phyloP scores from a whole-genome alignment of 1,140 invertebrate genomes.

The Contarinia nasturtii region DNA sequence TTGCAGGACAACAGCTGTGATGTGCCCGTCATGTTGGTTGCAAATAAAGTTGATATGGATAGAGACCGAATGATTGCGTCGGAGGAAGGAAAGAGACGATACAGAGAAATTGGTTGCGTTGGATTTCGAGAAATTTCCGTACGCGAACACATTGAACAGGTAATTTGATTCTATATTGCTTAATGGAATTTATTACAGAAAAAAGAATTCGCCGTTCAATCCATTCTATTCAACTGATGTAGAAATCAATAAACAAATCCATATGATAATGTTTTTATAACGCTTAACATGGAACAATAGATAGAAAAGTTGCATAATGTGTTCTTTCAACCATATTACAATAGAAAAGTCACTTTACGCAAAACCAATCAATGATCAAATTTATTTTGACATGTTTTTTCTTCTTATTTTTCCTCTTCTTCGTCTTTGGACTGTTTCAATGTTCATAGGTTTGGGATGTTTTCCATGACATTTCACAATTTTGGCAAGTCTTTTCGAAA shows the following conservation, averaged over 20 bases:
- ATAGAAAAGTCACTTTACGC: neutral
- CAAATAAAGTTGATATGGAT: conserved; percentile 58
- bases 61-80: conserved; percentile 55
- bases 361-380: too few relatives aligned
- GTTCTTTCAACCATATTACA: neutral
- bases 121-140: conserved; percentile 71
- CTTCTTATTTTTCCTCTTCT: neutral
- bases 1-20: conserved; percentile 32
- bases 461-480: conserved; percentile 42
- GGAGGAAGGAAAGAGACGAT: conserved; percentile 48
- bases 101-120: conserved; percentile 58
- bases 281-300: too few relatives aligned
- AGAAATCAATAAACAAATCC: too few relatives aligned
- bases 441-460: conserved; percentile 36
- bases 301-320: too few relatives aligned
- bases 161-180: too few relatives aligned
- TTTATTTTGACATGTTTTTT: conserved; percentile 3
- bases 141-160: conserved; percentile 58
- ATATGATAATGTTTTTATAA: too few relatives aligned
- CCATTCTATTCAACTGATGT: too few relatives aligned
- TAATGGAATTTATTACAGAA: too few relatives aligned
- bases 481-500: conserved; percentile 45
- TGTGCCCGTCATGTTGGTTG: conserved; percentile 57
- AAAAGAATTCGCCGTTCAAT: too few relatives aligned
- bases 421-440: neutral